Conservation (phyloP, 2,888 invertebrate species). For the Neocrepidodera transversa region DNA sequence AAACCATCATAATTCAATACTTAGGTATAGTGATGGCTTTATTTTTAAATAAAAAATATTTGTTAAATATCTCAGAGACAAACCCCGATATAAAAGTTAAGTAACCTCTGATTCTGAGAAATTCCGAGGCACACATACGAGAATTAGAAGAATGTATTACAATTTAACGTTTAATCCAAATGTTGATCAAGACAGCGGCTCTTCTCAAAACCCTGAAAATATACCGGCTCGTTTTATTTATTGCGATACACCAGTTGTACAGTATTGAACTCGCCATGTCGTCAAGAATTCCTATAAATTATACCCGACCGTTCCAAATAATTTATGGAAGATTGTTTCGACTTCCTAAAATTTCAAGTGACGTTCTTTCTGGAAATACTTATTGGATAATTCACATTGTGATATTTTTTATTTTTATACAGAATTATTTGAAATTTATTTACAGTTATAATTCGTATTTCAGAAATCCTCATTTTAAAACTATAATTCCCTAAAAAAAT, state of each 20-base stretch:
- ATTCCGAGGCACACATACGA: slow-evolving; percentile 43
- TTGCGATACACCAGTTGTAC: slow-evolving; percentile 49
- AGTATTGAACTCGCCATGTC: slow-evolving; percentile 50
- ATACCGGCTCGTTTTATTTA: slow-evolving; percentile 48
- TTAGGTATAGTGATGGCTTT: no score
- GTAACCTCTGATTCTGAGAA: slow-evolving; percentile 43
- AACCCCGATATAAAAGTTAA: no score
- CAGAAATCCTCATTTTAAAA: no score
- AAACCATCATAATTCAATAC: no score
- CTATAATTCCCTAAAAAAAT: no score
- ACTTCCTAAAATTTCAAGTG: slow-evolving; percentile 41
- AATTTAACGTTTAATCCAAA: slow-evolving; percentile 57
- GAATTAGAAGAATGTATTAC: slow-evolving; percentile 56
- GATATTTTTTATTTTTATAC: slow-evolving; percentile 8
- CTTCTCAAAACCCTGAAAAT: slow-evolving; percentile 38
- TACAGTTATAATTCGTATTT: no score
- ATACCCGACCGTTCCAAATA: slow-evolving; percentile 49
- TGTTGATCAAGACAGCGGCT: slow-evolving; percentile 53
- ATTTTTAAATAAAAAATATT: no score
- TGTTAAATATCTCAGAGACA: no score
- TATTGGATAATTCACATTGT: slow-evolving; percentile 8
- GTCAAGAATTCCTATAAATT: slow-evolving; percentile 54
- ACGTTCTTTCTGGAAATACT: slow-evolving; percentile 18
- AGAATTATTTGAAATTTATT: not conserved
- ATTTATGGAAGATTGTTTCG: slow-evolving; percentile 44